These are phyloP conservation scores for Trinorchestia longiramus DNA, from an alignment of 1,140 invertebrate species.

Conservation along the genomic window DNA sequence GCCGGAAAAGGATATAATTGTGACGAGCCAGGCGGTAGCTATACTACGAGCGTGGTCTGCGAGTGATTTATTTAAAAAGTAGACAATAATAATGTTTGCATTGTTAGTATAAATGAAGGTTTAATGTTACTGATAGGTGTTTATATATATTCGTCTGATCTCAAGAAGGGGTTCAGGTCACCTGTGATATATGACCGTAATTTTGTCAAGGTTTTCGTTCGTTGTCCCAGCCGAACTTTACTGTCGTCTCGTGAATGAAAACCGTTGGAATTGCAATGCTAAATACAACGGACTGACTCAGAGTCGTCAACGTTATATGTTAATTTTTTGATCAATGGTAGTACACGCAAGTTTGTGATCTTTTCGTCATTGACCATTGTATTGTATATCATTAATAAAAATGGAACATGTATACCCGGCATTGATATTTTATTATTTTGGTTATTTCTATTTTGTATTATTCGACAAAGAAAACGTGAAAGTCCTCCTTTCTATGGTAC, in stretches of 20 bases:
- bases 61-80: not conserved
- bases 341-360: not conserved
- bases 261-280: not conserved
- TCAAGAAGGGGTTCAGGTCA: constrained; percentile 17
- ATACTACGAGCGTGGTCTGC: not conserved
- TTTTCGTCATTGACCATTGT: not conserved
- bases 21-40: not conserved
- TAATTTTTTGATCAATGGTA: not conserved
- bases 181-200: constrained; percentile 36
- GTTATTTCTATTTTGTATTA: too few species aligned
- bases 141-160: constrained; percentile 40
- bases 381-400: too few species aligned
- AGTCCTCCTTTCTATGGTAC: too few species aligned
- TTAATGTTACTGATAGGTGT: not conserved
- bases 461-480: too few species aligned
- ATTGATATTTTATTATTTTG: too few species aligned
- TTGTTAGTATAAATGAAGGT: constrained; percentile 16
- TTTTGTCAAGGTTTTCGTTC: not conserved
- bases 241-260: not conserved
- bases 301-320: too few species aligned
- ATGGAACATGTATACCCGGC: too few species aligned
- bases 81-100: constrained; percentile 7
- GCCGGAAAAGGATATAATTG: not conserved
- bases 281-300: too few species aligned
- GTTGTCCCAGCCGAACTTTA: not conserved